Percentiles rank a stretch among this genome's conserved stretches.
These are phyloP conservation scores for Linepithema humile DNA, from an alignment of 1,140 invertebrate species.

Conservation along the genomic window DNA sequence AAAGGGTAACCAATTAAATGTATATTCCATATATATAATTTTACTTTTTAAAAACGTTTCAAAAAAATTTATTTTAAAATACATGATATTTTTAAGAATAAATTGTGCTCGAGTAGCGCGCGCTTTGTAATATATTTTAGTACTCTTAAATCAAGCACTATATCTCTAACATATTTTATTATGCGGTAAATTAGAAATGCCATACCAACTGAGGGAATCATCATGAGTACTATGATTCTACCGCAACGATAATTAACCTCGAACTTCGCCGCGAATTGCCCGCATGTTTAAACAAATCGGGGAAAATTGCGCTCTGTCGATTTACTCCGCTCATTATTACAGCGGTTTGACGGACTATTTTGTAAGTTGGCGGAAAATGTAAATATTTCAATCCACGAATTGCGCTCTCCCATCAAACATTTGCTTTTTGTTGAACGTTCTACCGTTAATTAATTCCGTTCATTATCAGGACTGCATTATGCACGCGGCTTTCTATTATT, in stretches of 20 bases:
- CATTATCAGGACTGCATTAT: slow-evolving; percentile 26
- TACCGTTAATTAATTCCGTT: slow-evolving; percentile 48
- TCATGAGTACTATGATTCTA: background rate
- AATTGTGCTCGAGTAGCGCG: too few species aligned
- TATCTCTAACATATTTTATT: background rate
- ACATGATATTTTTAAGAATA: background rate
- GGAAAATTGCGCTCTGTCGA: slow-evolving; percentile 12
- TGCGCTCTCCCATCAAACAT: slow-evolving; percentile 25
- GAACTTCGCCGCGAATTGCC: background rate
- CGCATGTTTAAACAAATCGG: slow-evolving; percentile 20
- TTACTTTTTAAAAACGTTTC: too few species aligned
- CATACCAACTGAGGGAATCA: background rate
- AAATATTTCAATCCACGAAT: slow-evolving; percentile 38
- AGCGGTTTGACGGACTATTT: background rate
- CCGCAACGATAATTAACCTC: slow-evolving; percentile 5
- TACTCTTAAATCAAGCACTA: background rate
- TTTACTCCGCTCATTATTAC: slow-evolving; percentile 25
- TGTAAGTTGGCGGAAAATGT: slow-evolving; percentile 41
- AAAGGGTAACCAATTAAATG: too few species aligned
- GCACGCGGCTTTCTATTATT: slow-evolving; percentile 30
- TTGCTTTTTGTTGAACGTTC: slow-evolving; percentile 39
- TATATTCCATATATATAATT: too few species aligned
- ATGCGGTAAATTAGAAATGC: background rate
- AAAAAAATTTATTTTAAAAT: too few species aligned
- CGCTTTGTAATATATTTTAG: too few species aligned